Conservation (phyloP, 2,888 invertebrate genomes). For the Tricholauxania praeusta region DNA sequence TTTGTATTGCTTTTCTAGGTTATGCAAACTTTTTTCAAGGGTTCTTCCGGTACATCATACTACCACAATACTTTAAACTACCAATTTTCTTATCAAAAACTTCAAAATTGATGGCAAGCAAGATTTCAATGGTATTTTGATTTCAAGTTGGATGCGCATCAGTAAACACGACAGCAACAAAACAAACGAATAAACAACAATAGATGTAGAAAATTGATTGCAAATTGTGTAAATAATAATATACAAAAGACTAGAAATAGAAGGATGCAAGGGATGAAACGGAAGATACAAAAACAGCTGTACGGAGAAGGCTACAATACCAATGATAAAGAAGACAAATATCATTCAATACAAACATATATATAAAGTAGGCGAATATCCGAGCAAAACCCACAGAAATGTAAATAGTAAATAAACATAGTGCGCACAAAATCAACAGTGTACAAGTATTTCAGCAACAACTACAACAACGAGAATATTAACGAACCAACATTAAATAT, state of each 20-base stretch:
- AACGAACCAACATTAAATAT: neutral
- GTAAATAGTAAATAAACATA: constrained; percentile 34
- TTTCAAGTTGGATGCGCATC: constrained; percentile 3
- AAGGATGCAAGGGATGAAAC: neutral
- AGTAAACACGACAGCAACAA: neutral
- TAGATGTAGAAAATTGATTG: constrained; percentile 5
- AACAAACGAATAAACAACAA: neutral
- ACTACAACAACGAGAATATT: constrained; percentile 7
- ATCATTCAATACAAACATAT: neutral
- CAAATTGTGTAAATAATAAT: neutral
- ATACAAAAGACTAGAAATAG: neutral
- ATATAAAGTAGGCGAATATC: neutral
- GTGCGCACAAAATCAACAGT: constrained; percentile 25
- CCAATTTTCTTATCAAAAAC: too few species aligned
- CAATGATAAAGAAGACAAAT: constrained; percentile 7
- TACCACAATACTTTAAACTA: too few species aligned
- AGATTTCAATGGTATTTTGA: too few species aligned
- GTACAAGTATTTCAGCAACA: neutral
- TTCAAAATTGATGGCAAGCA: too few species aligned
- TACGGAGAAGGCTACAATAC: neutral
- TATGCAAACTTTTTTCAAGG: too few species aligned
- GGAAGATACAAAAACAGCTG: neutral
- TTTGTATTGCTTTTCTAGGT: too few species aligned
- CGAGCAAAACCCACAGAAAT: constrained; percentile 15
- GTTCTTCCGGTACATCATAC: too few species aligned